Base-by-base conservation (phyloP, 1,140 invertebrate species). In the Vollenhovia emeryi region DNA sequence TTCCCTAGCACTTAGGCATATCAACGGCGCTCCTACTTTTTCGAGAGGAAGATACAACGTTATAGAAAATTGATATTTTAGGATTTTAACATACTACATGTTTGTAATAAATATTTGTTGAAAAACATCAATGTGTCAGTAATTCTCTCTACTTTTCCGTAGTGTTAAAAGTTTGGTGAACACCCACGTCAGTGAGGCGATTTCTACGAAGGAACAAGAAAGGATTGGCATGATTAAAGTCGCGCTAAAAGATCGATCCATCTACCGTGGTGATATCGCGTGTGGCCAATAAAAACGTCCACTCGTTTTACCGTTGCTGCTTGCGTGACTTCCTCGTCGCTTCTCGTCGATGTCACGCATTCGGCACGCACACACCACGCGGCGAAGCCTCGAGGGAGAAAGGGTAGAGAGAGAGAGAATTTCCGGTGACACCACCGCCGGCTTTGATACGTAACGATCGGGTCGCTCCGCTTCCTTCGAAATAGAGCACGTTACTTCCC, bases 51-150 rank as follows among this genome's bases (percentile, higher is more conserved):
- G 13, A n/a, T 45, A n/a, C n/a, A 64, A 36, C n/a, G 40, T 66
- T 76, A 66, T 3, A 18, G 18, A 80, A 55, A 33, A 24, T 57
- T 30, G 1, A 71, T 80, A 71, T 80, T 71, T 71, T 71, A 62
- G 3, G 36, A 64, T 50, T 50, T 74, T 45, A 73, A 75, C 15
- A 50, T 71, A 50, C 60, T 84, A 66, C 36, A 84, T 75, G 57
- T 89, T 50, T 89, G 30, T 76, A 88, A 88, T 89, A 89, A 86
- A 89, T 88, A 79, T 82, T 82, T 48, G 50, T 80, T 13, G 0
- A 76, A 75, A 76, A 83, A 1, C 21, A 64, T 48, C 1, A 66
- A 45, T 24, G n/a, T n/a, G n/a, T n/a, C n/a, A n/a, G n/a, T n/a
- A n/a, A n/a, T 1, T 7, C 7, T 45, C 40, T 50, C 33, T 24